phyloP scores from a whole-genome alignment of 2,797 vertebrate species.

The Microctenopoma lineatum region DNA sequence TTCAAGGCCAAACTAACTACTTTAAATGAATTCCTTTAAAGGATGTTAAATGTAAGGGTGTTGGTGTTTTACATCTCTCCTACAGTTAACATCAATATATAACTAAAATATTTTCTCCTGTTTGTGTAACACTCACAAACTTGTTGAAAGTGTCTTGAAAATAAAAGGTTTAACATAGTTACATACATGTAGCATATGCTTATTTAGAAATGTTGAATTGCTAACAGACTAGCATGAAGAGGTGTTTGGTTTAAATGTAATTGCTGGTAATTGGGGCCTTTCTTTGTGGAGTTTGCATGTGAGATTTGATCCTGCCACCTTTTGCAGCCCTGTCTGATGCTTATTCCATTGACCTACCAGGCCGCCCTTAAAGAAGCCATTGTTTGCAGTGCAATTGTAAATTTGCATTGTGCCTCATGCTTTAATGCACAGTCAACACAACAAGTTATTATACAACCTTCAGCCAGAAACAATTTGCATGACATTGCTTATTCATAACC shows the following conservation, averaged over 20 bases:
- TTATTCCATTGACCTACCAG: too few species aligned
- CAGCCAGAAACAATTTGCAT: slow-evolving; percentile 43
- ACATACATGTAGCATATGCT: too few species aligned
- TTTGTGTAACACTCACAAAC: not conserved
- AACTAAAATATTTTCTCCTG: not conserved
- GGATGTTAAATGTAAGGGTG: not conserved
- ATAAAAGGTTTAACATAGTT: too few species aligned
- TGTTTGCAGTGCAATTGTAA: slow-evolving; percentile 11
- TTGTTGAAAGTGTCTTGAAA: too few species aligned
- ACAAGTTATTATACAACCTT: slow-evolving; percentile 23
- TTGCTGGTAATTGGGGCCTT: too few species aligned
- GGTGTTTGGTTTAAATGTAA: not conserved
- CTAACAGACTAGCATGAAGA: not conserved
- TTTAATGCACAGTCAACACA: slow-evolving; percentile 31
- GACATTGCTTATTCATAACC: slow-evolving; percentile 40
- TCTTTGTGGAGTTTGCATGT: too few species aligned
- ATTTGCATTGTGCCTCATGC: slow-evolving; percentile 14
- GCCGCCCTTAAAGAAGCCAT: not conserved
- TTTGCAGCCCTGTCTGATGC: too few species aligned
- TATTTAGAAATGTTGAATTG: not conserved
- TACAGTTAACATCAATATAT: slow-evolving; percentile 5
- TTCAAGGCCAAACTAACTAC: slow-evolving; percentile 4
- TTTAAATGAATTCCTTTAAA: not conserved
- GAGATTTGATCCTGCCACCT: too few species aligned
- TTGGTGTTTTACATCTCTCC: not conserved